Evolutionary conservation across 2,797 vertebrate genomes (phyloP), one percentile per base, ranked within the genome.

Genomic region (Schizothorax lantsangensis): DNA sequence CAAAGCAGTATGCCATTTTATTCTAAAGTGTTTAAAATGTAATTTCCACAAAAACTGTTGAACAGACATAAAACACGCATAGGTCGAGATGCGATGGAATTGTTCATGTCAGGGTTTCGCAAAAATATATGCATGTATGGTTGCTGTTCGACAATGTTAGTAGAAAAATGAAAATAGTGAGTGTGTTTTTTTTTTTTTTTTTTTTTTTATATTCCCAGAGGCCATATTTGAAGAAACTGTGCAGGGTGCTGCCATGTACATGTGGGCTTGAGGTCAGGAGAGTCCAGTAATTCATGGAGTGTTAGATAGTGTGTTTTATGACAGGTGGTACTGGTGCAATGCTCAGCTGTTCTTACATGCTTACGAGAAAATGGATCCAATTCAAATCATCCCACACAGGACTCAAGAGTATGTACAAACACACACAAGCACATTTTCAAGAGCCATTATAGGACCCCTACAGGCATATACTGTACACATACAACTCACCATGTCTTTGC

Each of bases 401-500:
- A 45, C 52, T 81, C 59, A 14, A 33, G 8, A 73, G 72, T 79
- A 75, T 62, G 45, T 82, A 77, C 66, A 57, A 69, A 83, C 79
- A 73, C 11, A 21, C 15, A 21, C 75, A 69, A 64, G 17, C 77
- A 78, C 45, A 43, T 81, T 5, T 82, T 57, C 19, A 59, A 15
- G 15, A 79, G 17, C n/a, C 4, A 45, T 38, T 82, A 40, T 19
- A 36, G 49, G 33, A 33, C n/a, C 9, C 14, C 17, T 78, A 66
- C 71, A 81, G 12, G 11, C 40, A 59, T 12, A 83, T 79, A 86
- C 77, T 69, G 11, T 66, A 15, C 17, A 47, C 40, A 81, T 26
- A 71, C 15, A 36, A 91, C 94, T 97, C 93, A 99, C 98, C 97
- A 97, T 92, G 0, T 96, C 95, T 93, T 99, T 99, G 90, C 97